These are phyloP conservation scores for Orchesella cincta DNA, from an alignment of 1,140 invertebrate species.

Conservation along the genomic window DNA sequence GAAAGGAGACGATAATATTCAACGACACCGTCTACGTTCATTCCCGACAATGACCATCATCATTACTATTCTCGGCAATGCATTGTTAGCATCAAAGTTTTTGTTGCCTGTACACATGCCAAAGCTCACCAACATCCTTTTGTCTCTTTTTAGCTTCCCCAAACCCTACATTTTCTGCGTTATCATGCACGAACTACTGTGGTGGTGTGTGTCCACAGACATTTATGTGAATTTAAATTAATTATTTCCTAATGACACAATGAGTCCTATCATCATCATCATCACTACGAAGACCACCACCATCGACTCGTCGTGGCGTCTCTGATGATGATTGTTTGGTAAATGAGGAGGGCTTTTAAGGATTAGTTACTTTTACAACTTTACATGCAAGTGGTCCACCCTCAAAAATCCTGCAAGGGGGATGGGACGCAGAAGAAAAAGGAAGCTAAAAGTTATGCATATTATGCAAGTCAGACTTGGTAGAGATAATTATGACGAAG, in stretches of 20 bases:
- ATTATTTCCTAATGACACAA: slow-evolving; percentile 9
- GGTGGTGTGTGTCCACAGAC: background rate
- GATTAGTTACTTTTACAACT: background rate
- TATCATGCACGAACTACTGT: no score
- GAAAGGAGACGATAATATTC: no score
- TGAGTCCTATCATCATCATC: background rate
- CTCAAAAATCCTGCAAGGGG: background rate
- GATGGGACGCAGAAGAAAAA: background rate
- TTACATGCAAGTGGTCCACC: background rate
- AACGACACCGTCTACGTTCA: no score
- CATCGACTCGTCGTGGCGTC: background rate
- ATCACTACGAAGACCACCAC: background rate
- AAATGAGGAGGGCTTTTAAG: background rate
- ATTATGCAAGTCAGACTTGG: background rate
- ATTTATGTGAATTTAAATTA: slow-evolving; percentile 9
- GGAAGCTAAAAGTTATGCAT: background rate
- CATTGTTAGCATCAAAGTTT: no score
- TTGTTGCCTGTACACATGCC: no score
- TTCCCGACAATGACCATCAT: no score
- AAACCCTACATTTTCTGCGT: no score
- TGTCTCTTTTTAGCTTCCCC: no score
- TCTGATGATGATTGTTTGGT: background rate
- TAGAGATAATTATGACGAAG: background rate
- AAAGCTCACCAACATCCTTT: no score
- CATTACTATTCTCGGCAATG: no score